Evolutionary conservation across 2,888 invertebrate genomes (phyloP).

Genomic region (Endomychus coccineus): DNA sequence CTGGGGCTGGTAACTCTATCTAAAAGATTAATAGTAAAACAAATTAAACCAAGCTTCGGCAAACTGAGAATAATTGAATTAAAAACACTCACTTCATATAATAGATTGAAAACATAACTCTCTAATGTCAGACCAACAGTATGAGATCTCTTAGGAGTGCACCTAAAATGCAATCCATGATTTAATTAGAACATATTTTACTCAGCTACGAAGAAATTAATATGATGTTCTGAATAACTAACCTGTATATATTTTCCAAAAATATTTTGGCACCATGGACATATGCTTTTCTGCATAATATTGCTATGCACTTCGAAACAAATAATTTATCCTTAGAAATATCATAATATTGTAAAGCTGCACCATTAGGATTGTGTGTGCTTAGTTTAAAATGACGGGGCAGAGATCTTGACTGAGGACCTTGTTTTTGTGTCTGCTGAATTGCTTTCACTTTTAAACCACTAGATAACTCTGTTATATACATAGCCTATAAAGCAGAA

Average conservation of each 20-base stretch:
- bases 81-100: conserved; percentile 68
- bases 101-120: conserved; percentile 89
- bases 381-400: conserved; percentile 85
- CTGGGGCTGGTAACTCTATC: conserved; percentile 68
- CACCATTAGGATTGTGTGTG: conserved; percentile 63
- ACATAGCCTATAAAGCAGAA: conserved; percentile 63
- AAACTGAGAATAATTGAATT: not conserved
- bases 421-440: conserved; percentile 51
- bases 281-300: conserved; percentile 87
- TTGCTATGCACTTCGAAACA: conserved; percentile 88
- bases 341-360: conserved; percentile 81
- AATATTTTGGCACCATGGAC: conserved; percentile 80
- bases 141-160: too few species aligned
- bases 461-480: conserved; percentile 81
- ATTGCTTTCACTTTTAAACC: conserved; percentile 62
- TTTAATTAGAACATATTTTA: conserved; percentile 5
- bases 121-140: too few species aligned
- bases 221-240: not conserved
- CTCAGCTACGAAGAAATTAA: too few species aligned
- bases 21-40: conserved; percentile 16
- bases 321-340: conserved; percentile 88
- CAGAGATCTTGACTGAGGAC: conserved; percentile 72
- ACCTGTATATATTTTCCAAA: conserved; percentile 81
- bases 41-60: conserved; percentile 3
- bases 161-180: too few species aligned